These are phyloP conservation scores for Saccostrea cuccullata DNA, from an alignment of 1,140 invertebrate species.

Conservation along the genomic window DNA sequence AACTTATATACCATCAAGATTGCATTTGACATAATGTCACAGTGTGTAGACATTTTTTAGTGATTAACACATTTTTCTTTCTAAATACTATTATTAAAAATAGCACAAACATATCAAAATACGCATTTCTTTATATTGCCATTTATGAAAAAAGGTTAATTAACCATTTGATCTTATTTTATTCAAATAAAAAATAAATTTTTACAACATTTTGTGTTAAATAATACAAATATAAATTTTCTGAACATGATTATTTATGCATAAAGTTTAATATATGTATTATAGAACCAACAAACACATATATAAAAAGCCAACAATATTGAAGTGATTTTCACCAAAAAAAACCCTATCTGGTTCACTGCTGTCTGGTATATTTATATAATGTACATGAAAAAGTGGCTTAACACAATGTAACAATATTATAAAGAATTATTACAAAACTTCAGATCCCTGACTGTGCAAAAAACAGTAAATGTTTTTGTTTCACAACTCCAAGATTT, in stretches of 20 bases:
- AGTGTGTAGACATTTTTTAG: too few relatives aligned
- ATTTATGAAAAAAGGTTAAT: neutral
- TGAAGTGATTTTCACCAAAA: neutral
- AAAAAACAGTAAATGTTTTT: neutral
- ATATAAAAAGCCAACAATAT: neutral
- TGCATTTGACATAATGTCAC: too few relatives aligned
- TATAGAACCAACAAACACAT: neutral
- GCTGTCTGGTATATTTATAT: neutral
- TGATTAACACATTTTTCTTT: too few relatives aligned
- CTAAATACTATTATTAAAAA: too few relatives aligned
- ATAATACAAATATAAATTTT: neutral
- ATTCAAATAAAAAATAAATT: conserved; percentile 18
- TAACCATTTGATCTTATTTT: neutral
- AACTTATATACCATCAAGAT: too few relatives aligned
- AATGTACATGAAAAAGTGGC: neutral
- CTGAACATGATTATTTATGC: neutral
- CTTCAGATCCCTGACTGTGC: conserved; percentile 12
- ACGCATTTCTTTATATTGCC: too few relatives aligned
- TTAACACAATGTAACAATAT: neutral
- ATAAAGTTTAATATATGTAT: neutral
- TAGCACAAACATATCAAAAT: too few relatives aligned
- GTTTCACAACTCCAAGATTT: neutral
- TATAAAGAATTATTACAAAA: neutral
- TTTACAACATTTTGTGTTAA: conserved; percentile 12
- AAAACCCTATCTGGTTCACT: neutral